phyloP scores from a whole-genome alignment of 2,888 invertebrate species.

The Cynaeus angustus region DNA sequence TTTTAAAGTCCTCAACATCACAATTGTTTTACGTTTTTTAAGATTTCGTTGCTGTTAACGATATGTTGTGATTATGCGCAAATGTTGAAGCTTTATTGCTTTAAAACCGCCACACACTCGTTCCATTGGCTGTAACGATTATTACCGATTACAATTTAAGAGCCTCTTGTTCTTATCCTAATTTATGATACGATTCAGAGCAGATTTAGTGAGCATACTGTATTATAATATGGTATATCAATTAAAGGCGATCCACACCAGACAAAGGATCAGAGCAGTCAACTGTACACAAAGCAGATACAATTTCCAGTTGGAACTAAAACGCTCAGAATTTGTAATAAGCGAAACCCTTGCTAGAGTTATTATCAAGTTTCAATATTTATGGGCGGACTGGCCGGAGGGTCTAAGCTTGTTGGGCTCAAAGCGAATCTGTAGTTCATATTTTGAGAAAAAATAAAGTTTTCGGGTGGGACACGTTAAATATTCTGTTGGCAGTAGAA shows the following conservation, averaged over 20 bases:
- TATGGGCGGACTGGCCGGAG: not conserved
- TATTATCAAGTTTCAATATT: slow-evolving; percentile 15
- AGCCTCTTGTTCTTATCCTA: slow-evolving; percentile 34
- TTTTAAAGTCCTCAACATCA: not conserved
- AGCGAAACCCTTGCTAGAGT: not conserved
- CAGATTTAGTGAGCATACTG: slow-evolving; percentile 31
- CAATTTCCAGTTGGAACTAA: slow-evolving; percentile 30
- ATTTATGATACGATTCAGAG: slow-evolving; percentile 29
- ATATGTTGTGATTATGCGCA: slow-evolving; percentile 23
- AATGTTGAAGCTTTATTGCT: slow-evolving; percentile 27
- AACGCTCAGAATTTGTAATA: slow-evolving; percentile 26
- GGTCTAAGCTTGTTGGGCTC: not conserved
- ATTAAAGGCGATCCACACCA: slow-evolving; percentile 16
- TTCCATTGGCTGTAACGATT: slow-evolving; percentile 36
- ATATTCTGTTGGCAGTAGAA: not conserved
- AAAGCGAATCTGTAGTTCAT: not conserved
- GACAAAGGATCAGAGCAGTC: slow-evolving; percentile 26
- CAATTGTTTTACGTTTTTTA: not conserved
- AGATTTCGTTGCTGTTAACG: not conserved
- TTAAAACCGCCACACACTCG: slow-evolving; percentile 34
- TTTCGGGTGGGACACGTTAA: not conserved
- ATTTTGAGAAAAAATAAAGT: not conserved
- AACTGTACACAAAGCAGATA: slow-evolving; percentile 26
- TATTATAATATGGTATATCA: slow-evolving; percentile 30
- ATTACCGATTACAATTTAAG: slow-evolving; percentile 39